Conservation (phyloP, 2,888 invertebrate genomes). For the Zygogramma bicolorata region DNA sequence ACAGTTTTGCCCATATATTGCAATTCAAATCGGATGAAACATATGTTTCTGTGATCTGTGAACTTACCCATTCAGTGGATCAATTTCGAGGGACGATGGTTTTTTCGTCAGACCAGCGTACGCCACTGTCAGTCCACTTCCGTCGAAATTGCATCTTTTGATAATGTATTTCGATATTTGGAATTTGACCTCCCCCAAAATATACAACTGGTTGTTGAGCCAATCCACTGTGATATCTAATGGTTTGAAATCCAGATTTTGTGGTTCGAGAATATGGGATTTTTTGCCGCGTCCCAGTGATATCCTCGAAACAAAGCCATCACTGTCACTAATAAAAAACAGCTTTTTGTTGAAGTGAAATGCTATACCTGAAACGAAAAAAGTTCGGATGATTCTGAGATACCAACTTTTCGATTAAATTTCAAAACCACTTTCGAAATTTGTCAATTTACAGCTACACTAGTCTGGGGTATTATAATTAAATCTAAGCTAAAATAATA, state of each 20-base stretch:
- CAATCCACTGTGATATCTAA: slow-evolving; percentile 87
- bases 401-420: too few species aligned
- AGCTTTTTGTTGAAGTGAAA: slow-evolving; percentile 80
- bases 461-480: too few species aligned
- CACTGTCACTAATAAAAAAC: slow-evolving; percentile 82
- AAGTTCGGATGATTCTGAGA: neutral
- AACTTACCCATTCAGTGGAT: slow-evolving; percentile 89
- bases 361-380: slow-evolving; percentile 74
- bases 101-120: slow-evolving; percentile 77
- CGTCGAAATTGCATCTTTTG: slow-evolving; percentile 80
- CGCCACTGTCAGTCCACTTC: slow-evolving; percentile 77
- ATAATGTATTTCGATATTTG: slow-evolving; percentile 76
- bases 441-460: too few species aligned
- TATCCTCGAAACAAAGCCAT: slow-evolving; percentile 69
- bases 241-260: slow-evolving; percentile 74
- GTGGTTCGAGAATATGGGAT: slow-evolving; percentile 71
- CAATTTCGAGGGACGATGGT: slow-evolving; percentile 87
- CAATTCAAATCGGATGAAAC: too few species aligned
- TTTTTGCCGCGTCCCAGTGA: slow-evolving; percentile 63
- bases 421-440: too few species aligned
- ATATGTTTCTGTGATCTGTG: too few species aligned
- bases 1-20: too few species aligned
- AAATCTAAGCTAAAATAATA: too few species aligned
- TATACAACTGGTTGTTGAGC: slow-evolving; percentile 87
- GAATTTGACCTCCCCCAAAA: slow-evolving; percentile 77